Conservation (phyloP, 2,888 invertebrate species). For the Mesochorus sp. region DNA sequence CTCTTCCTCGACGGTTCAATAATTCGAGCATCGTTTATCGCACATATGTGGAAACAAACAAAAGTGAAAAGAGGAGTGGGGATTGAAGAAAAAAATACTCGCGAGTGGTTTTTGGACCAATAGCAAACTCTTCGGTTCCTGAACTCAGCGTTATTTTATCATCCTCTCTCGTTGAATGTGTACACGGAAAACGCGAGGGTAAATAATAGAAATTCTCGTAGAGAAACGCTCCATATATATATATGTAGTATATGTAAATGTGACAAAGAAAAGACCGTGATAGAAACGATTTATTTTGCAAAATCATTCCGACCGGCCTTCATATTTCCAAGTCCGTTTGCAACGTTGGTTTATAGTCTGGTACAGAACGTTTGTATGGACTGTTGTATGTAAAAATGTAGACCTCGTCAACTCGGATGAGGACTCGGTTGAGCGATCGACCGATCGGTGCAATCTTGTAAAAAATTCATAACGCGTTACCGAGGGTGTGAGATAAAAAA, state of each 20-base stretch:
- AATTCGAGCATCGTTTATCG: not conserved
- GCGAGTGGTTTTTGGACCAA: conserved; percentile 15
- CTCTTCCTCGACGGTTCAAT: too few species aligned
- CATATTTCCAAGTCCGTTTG: too few species aligned
- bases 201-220: conserved; percentile 27
- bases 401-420: not conserved
- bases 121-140: conserved; percentile 12
- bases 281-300: too few species aligned
- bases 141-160: conserved; percentile 46
- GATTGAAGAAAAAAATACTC: conserved; percentile 1
- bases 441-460: conserved; percentile 25
- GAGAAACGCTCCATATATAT: not conserved
- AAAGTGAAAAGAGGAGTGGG: not conserved
- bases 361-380: too few species aligned
- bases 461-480: conserved; percentile 33
- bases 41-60: not conserved
- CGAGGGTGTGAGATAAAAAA: not conserved
- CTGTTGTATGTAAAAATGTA: not conserved
- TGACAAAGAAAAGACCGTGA: not conserved
- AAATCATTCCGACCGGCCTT: too few species aligned
- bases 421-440: conserved; percentile 20
- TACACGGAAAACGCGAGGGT: conserved; percentile 14
- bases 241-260: not conserved
- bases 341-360: not conserved
- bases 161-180: conserved; percentile 32